Evolutionary conservation across 2,888 invertebrate species (phyloP), one percentile per base, ranked within the genome.

Genomic region (Melinaea marsaeus): DNA sequence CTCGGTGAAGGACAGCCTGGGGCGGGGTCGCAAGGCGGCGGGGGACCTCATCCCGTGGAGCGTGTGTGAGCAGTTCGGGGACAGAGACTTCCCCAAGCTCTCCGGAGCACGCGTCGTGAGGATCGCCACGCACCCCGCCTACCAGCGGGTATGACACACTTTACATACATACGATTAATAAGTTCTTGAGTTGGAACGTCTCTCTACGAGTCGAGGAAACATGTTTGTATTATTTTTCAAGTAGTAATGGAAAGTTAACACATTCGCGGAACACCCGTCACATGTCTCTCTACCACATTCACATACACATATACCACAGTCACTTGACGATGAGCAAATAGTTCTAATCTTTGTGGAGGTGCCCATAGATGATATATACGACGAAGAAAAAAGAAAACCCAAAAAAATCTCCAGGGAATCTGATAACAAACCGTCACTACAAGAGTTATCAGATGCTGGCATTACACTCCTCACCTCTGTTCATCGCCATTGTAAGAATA

Each of bases 1-100:
- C 68, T 94, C 95, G 2, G 94, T 98, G 2, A 91, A 92, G 3
- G 95, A 96, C 76, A 95, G 95, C 37, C 89, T 99, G 61, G 94
- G 95, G 0, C 93, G 96, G 69, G 99, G 99, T 0, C 95, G 95
- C 75, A 94, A 97, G 75, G 97, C 98, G 0, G 95, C 98, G 5
- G 99, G 99, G 0, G 99, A 99, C 88, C 92, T 99, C 11, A 98
- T 99, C 72, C 99, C 99, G 0, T 99, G 99, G 99, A 99, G 98
- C 61, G 92, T 99, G 3, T 96, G 98, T 4, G 99, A 99, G 78
- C 98, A 99, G 85, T 98, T 95, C 86, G 96, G 97, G 61, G 99
- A 99, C 83, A 93, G 94, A 66, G 96, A 98, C 81, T 99, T 99
- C 85, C 97, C 98, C 0, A 94, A 95, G 62, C 90, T 99, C 0